These are phyloP conservation scores for Petaurus breviceps DNA, from an alignment of 2,113 vertebrate genomes.

Conservation along the genomic window DNA sequence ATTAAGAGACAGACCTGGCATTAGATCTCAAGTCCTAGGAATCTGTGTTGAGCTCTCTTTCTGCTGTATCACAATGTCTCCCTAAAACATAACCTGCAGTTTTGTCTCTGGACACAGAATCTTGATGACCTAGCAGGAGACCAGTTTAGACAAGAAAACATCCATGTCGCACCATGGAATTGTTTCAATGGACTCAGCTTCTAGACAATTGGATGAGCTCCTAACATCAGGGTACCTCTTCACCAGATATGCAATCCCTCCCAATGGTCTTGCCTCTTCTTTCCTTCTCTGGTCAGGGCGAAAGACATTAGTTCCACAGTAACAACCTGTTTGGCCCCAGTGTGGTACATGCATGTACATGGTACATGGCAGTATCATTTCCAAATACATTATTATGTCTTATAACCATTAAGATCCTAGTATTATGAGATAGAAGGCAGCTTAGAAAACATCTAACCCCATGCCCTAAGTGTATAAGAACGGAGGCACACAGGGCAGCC, in stretches of 20 bases:
- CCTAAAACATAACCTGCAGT: not conserved
- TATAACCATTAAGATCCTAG: not conserved
- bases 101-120: not conserved
- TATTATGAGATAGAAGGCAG: not conserved
- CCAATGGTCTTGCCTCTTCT: not conserved
- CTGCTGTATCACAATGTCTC: not conserved
- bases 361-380: not conserved
- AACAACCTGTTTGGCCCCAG: not conserved
- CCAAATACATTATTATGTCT: not conserved
- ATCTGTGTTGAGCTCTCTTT: not conserved
- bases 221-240: not conserved
- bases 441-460: not conserved
- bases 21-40: not conserved
- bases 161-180: not conserved
- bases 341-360: not conserved
- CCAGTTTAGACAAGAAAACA: not conserved
- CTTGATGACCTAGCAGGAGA: not conserved
- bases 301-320: not conserved
- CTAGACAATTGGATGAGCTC: not conserved
- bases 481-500: not conserved
- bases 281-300: not conserved
- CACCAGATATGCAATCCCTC: not conserved
- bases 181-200: not conserved
- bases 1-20: not conserved
- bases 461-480: not conserved